phyloP scores from a whole-genome alignment of 2,113 vertebrate species.

The Clarias batrachus region DNA sequence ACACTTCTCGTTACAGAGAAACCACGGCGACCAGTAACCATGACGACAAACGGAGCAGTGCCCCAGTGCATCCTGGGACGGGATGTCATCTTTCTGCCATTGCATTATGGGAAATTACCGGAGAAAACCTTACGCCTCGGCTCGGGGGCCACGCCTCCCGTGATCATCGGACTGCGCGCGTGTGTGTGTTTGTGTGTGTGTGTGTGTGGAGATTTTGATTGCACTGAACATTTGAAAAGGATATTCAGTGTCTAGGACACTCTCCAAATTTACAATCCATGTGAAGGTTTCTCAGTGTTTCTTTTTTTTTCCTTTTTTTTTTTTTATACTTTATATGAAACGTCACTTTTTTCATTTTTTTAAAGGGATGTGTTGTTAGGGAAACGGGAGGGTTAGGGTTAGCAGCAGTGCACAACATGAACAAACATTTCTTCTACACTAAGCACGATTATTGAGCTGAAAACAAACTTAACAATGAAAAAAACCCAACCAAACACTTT shows the following conservation, averaged over 20 bases:
- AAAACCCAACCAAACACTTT: background rate
- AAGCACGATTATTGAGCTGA: background rate
- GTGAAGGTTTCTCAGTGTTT: background rate
- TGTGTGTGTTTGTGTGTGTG: slow-evolving; percentile 15
- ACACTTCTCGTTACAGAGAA: background rate
- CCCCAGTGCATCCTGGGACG: slow-evolving; percentile 32
- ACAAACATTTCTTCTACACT: background rate
- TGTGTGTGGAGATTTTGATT: slow-evolving; percentile 22
- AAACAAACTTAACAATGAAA: background rate
- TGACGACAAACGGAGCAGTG: slow-evolving; percentile 27
- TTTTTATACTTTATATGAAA: background rate
- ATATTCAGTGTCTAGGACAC: slow-evolving; percentile 7
- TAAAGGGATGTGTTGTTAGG: background rate
- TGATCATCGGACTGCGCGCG: slow-evolving; percentile 44
- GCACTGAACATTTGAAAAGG: slow-evolving; percentile 43
- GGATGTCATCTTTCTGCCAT: slow-evolving; percentile 36
- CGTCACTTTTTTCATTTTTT: slow-evolving; percentile 6
- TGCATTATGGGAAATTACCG: slow-evolving; percentile 53
- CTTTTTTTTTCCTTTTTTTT: slow-evolving; percentile 11
- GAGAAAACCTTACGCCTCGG: slow-evolving; percentile 14
- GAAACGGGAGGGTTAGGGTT: background rate
- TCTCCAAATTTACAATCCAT: background rate
- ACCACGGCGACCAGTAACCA: slow-evolving; percentile 42
- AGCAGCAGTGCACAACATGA: background rate
- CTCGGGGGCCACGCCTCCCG: slow-evolving; percentile 26